Percentiles rank a stretch among this genome's conserved stretches.
phyloP scores from a whole-genome alignment of 2,113 vertebrate genomes.

The Anolis carolinensis region DNA sequence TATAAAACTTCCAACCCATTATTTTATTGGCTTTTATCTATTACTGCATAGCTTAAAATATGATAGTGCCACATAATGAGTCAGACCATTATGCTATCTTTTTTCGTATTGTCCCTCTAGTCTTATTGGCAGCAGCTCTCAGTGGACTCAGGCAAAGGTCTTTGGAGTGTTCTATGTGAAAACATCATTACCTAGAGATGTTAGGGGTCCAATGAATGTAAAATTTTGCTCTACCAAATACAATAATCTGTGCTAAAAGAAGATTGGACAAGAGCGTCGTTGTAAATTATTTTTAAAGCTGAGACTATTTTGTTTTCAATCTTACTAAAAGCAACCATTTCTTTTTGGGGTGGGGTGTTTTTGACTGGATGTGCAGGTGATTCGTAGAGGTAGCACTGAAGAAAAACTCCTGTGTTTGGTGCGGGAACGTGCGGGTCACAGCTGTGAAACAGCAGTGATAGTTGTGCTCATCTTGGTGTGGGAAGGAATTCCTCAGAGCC shows the following conservation, averaged over 20 bases:
- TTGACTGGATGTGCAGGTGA: constrained; percentile 81
- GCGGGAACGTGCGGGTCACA: constrained; percentile 88
- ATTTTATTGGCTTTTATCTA: not conserved
- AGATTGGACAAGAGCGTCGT: not conserved
- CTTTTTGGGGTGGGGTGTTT: constrained; percentile 42
- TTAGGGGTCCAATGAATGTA: not conserved
- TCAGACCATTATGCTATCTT: not conserved
- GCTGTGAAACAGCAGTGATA: constrained; percentile 87
- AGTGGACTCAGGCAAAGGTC: not conserved
- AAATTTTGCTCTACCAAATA: not conserved
- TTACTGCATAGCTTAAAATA: not conserved
- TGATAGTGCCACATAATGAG: not conserved
- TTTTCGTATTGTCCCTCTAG: not conserved
- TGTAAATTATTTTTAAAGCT: fast-evolving
- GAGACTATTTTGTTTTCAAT: not conserved
- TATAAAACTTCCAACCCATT: not conserved
- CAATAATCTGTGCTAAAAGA: not conserved
- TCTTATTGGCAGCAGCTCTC: not conserved
- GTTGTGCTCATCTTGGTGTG: constrained; percentile 93
- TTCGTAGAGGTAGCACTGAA: constrained; percentile 85
- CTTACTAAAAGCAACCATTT: constrained; percentile 27
- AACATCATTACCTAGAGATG: not conserved
- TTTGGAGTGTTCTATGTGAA: not conserved
- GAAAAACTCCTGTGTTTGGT: constrained; percentile 95
- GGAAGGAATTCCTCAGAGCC: constrained; percentile 86